Base-by-base conservation (phyloP, 2,797 vertebrate genomes). In the Oreortyx pictus region DNA sequence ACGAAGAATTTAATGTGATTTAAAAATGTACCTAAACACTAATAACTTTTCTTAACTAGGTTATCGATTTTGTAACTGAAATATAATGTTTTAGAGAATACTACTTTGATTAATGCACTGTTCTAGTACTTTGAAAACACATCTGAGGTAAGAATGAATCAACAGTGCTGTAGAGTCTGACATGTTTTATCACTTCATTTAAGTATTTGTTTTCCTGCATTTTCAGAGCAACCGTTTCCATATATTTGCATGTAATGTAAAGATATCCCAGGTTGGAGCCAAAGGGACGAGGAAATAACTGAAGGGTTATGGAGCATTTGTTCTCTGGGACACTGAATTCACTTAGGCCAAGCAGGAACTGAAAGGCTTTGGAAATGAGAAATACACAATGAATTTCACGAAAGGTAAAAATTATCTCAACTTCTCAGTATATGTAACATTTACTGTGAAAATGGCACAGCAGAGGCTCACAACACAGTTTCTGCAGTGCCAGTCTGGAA, bases 131-230 rank as follows among this genome's bases (percentile, higher is more conserved):
- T 95, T 54, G 62, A 77, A 95, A 94, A 89, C 35, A 47, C 50
- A 67, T 90, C 64, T 82, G 72, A 88, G 59, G 59, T 78, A 85
- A 46, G 67, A 95, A 93, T 89, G 78, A 95, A 94, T 92, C 91
- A 92, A 95, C 44, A 75, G 52, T 75, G 39, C 50, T 86, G 37
- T 65, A 86, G 54, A 90, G 44, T 87, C 62, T 81, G 66, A 82
- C 61, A 44, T 85, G 50, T 75, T 95, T 95, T 86, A 88, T 91
- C 57, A 83, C 59, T 89, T 86, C 65, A 64, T 90, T 86, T 67
- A 76, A 78, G 80, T 87, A 82, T 81, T 94, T 89, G n/a, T 79
- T 54, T 76, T 89, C 76, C 35, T 86, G 66, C 70, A 72, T 60
- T 89, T 78, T 57, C 79, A 89, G 56, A 73, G 13, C 49, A 95